Conservation (phyloP, 2,797 vertebrate species). For the Vireo griseus region DNA sequence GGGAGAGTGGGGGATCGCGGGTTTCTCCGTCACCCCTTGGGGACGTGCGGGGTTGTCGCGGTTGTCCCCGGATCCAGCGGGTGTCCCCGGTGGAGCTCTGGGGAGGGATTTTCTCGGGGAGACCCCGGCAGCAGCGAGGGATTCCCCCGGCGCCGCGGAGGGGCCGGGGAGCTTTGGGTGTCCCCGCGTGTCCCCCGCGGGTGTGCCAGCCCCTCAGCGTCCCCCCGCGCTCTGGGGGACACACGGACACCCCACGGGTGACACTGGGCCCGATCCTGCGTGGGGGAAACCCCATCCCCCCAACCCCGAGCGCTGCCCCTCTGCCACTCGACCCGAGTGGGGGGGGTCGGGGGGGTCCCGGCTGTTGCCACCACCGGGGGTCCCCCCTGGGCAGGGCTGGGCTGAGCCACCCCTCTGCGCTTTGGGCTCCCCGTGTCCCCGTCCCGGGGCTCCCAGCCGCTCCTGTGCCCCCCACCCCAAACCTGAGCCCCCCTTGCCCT, state of each 20-base stretch:
- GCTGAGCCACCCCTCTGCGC: background rate
- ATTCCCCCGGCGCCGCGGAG: background rate
- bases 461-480: background rate
- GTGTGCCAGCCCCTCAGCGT: rapidly evolving
- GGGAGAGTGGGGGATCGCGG: rapidly evolving
- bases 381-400: background rate
- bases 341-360: rapidly evolving
- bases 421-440: too few species aligned
- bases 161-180: background rate
- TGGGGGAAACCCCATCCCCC: background rate
- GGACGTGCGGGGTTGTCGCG: background rate
- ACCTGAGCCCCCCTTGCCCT: background rate
- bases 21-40: background rate
- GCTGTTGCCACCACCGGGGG: background rate
- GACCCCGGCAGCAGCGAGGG: background rate
- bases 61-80: background rate
- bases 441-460: too few species aligned
- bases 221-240: background rate
- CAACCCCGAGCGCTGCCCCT: background rate
- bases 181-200: background rate
- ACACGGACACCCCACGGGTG: background rate
- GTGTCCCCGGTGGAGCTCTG: background rate
- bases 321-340: rapidly evolving
- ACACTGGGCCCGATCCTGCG: rapidly evolving
- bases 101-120: background rate